Evolutionary conservation across 2,888 invertebrate genomes (phyloP).

Genomic region (Buathra laborator): DNA sequence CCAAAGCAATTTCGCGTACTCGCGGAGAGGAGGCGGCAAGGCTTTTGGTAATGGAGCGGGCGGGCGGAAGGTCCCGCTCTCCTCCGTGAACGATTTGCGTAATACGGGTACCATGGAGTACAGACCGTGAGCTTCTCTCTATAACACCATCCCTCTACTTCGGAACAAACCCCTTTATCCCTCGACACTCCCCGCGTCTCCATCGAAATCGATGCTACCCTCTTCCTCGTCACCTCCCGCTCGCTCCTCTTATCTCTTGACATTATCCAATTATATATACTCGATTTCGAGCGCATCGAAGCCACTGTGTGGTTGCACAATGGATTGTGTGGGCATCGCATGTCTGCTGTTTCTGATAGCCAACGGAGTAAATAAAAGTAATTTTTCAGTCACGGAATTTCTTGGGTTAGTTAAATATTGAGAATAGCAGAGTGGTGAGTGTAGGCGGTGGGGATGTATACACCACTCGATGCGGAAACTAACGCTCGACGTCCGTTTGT

Average conservation of each 20-base stretch:
- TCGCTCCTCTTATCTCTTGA: slow-evolving; percentile 13
- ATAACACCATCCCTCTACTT: slow-evolving; percentile 11
- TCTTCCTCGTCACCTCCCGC: not conserved
- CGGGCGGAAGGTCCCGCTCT: slow-evolving; percentile 18
- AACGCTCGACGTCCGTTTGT: slow-evolving; percentile 49
- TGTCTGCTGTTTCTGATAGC: not conserved
- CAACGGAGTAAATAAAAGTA: not conserved
- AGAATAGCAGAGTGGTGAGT: slow-evolving; percentile 21
- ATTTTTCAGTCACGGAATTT: slow-evolving; percentile 24
- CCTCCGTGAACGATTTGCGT: slow-evolving; percentile 67
- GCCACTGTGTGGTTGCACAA: not conserved
- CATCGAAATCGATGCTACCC: slow-evolving; percentile 6
- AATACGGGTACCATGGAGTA: slow-evolving; percentile 50
- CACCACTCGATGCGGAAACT: slow-evolving; percentile 28
- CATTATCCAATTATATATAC: slow-evolving; percentile 36
- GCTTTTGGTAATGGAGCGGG: slow-evolving; percentile 56
- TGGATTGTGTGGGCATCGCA: not conserved
- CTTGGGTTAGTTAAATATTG: slow-evolving; percentile 38
- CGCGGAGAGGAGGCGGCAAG: slow-evolving; percentile 37
- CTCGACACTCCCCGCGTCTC: slow-evolving; percentile 2
- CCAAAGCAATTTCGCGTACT: slow-evolving; percentile 74
- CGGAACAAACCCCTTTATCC: slow-evolving; percentile 22
- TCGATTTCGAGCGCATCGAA: slow-evolving; percentile 36
- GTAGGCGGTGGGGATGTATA: not conserved
- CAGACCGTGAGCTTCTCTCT: slow-evolving; percentile 46